Evolutionary conservation across 2,113 vertebrate species (phyloP).

Genomic region (Garra rufa): DNA sequence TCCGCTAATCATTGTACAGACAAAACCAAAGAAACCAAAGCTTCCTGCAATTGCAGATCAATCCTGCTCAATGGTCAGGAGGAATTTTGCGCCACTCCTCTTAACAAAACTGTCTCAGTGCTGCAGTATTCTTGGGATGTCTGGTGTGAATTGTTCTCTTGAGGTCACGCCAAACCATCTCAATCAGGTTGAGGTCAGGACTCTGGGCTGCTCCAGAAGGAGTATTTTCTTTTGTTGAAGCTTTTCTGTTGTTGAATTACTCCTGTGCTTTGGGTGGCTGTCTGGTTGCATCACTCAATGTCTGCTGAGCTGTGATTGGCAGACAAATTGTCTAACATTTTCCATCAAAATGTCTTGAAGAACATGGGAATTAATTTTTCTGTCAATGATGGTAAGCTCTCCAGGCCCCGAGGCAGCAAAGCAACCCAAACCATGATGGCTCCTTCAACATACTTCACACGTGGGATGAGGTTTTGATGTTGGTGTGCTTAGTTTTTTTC

Average conservation of each 20-base stretch:
- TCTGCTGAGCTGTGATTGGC: background rate
- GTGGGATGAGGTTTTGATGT: background rate
- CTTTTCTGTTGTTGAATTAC: background rate
- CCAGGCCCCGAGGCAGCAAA: background rate
- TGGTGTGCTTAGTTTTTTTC: background rate
- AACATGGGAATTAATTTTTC: background rate
- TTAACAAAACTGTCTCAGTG: background rate
- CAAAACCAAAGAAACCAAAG: slow-evolving; percentile 1
- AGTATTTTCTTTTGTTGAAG: background rate
- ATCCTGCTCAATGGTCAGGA: slow-evolving; percentile 17
- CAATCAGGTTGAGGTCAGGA: slow-evolving; percentile 26
- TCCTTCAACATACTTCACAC: background rate
- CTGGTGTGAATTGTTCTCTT: slow-evolving; percentile 21
- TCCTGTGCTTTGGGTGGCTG: background rate
- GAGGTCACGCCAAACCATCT: slow-evolving; percentile 21
- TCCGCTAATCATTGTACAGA: background rate
- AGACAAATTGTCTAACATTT: background rate
- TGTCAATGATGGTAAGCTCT: background rate
- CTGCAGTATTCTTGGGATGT: background rate
- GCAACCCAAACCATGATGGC: background rate
- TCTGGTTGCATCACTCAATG: background rate
- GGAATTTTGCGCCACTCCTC: slow-evolving; percentile 16
- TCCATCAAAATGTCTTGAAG: background rate
- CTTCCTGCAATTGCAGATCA: background rate
- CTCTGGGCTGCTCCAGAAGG: background rate